A percentile compares a stretch with the other conserved stretches of the same genome.
Evolutionary conservation across 2,888 invertebrate genomes (phyloP).

Genomic region (Caenorhabditis parvicauda): DNA sequence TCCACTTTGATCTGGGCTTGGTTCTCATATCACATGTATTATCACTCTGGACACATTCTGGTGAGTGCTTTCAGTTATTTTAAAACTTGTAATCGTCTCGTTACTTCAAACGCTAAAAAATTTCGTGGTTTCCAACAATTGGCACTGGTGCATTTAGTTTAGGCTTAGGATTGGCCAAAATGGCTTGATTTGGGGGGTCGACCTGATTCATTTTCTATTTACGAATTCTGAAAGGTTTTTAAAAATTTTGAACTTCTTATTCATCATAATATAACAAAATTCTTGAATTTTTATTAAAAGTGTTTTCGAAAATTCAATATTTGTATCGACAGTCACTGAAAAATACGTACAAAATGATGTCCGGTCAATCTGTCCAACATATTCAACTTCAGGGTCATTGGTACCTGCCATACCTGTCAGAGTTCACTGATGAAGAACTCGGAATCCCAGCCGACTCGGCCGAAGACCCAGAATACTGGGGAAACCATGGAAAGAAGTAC

Average conservation of each 20-base stretch:
- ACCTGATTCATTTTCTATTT: neutral
- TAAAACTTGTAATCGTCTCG: constrained; percentile 1
- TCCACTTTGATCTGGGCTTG: constrained; percentile 54
- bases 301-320: neutral
- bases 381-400: constrained; percentile 50
- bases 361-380: constrained; percentile 6
- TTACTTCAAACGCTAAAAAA: constrained; percentile 3
- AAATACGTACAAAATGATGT: neutral
- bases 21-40: constrained; percentile 60
- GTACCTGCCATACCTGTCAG: constrained; percentile 58
- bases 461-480: constrained; percentile 61
- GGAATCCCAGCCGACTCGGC: constrained; percentile 60
- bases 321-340: neutral
- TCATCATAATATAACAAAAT: too few relatives aligned
- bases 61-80: constrained; percentile 21
- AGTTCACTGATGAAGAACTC: constrained; percentile 61
- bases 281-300: neutral
- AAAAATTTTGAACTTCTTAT: neutral
- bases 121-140: constrained; percentile 7
- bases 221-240: neutral
- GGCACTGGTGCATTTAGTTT: neutral
- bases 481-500: constrained; percentile 50
- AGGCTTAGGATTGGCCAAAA: neutral
- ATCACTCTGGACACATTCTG: constrained; percentile 50
- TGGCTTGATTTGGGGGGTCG: neutral